Conservation (phyloP, 2,888 invertebrate species). For the Tuta absoluta region DNA sequence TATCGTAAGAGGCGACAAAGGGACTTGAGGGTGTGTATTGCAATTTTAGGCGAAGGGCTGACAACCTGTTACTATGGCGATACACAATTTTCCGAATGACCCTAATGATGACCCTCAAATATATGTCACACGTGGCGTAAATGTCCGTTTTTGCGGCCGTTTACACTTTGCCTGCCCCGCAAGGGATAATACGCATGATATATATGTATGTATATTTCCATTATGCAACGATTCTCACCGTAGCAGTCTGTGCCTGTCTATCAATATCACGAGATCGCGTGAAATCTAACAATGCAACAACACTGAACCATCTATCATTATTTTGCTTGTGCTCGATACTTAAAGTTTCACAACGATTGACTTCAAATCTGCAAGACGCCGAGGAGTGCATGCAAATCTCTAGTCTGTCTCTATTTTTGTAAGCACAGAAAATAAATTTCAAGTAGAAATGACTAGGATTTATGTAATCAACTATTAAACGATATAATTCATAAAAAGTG, state of each 20-base stretch:
- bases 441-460: neutral
- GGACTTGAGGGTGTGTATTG: too few relatives aligned
- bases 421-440: neutral
- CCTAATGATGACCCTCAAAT: too few relatives aligned
- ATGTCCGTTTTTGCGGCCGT: too few relatives aligned
- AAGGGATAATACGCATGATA: too few relatives aligned
- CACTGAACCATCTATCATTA: conserved; percentile 31
- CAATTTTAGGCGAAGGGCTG: too few relatives aligned
- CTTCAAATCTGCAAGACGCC: conserved; percentile 36
- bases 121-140: too few relatives aligned
- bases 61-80: too few relatives aligned
- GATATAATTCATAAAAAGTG: too few relatives aligned
- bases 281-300: conserved; percentile 7
- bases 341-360: conserved; percentile 35
- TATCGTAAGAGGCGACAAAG: too few relatives aligned
- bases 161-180: too few relatives aligned
- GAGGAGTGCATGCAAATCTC: conserved; percentile 42
- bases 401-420: conserved; percentile 36
- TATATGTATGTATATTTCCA: too few relatives aligned
- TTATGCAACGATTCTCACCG: conserved; percentile 1
- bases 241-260: neutral
- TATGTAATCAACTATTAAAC: neutral
- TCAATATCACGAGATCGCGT: neutral
- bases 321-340: conserved; percentile 19
- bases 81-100: too few relatives aligned